Base-by-base conservation (phyloP, 2,113 vertebrate genomes). In the Mirounga angustirostris region DNA sequence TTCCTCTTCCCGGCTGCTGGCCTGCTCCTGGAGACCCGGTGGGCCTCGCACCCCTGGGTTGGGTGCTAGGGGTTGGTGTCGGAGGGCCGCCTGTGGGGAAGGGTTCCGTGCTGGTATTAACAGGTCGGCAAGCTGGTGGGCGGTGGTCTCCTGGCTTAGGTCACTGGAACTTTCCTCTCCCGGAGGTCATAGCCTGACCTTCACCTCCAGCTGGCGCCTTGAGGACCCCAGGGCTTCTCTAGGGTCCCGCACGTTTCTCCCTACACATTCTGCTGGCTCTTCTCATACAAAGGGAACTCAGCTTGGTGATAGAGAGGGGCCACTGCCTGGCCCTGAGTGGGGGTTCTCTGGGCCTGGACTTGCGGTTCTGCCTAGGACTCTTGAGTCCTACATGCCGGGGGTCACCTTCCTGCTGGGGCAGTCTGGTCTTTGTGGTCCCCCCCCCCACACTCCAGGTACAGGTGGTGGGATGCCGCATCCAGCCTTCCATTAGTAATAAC, bases 401-500 rank as follows among this genome's bases (percentile, higher is more conserved):
- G 2, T 6, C 22, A 12, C 0, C 59, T 28, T 79, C 36, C 15
- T 16, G 26, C 22, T 28, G 69, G 5, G 30, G 13, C 0, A 0
- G 18, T 26, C 33, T 18, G 4, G 50, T 26, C 21, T 40, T 52
- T n/a, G 4, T 59, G 36, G 50, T 13, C 52, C 28, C 46, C 0
- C 0, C 2, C 10, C 40, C 40, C 43, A 21, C 43, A 8, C 81
- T 46, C 36, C 21, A 4, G 2, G 40, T 56, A 30, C 43, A 22
- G 73, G 26, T 33, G 36, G 28, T 16, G 0, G 1, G 33, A 12
- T 3, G 0, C 21, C 22, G 65, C 5, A 2, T 56, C 76, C 46
- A 0, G 24, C 10, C 46, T 40, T 58, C 52, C 1, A 0, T 33
- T 22, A 43, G 61, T 4, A 22, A 28, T 22, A 5, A 0, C 24